These are phyloP conservation scores for Dufourea novaeangliae DNA, from an alignment of 1,140 invertebrate species.

Conservation along the genomic window DNA sequence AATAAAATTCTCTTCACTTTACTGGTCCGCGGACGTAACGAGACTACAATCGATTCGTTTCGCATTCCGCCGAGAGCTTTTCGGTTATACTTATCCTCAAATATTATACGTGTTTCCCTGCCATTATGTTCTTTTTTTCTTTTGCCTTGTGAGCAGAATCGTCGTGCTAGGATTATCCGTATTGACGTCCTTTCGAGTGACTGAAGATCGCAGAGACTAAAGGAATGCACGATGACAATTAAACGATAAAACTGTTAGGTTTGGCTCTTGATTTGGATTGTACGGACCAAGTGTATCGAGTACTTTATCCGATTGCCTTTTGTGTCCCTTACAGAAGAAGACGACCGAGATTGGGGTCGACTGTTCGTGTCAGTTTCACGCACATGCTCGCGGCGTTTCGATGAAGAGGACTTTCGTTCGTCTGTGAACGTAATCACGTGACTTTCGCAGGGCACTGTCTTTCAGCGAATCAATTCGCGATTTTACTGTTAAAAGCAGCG, in stretches of 20 bases:
- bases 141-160: too few relatives aligned
- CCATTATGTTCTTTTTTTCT: neutral
- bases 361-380: constrained; percentile 44
- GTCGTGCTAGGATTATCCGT: neutral
- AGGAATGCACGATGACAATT: constrained; percentile 3
- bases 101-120: neutral
- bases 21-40: neutral
- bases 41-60: neutral
- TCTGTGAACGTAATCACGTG: constrained; percentile 13
- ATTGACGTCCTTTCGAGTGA: neutral
- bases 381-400: constrained; percentile 13
- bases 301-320: constrained; percentile 44
- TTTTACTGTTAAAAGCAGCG: neutral
- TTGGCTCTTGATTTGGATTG: constrained; percentile 24
- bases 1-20: neutral
- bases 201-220: neutral
- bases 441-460: constrained; percentile 13
- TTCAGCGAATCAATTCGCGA: neutral
- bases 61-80: neutral
- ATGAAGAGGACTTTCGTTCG: constrained; percentile 26
- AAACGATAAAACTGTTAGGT: constrained; percentile 13
- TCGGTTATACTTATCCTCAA: neutral
- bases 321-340: constrained; percentile 35
- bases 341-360: constrained; percentile 16
- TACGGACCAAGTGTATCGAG: constrained; percentile 40